Evolutionary conservation across 2,797 vertebrate genomes (phyloP).

Genomic region (Furcifer pardalis): DNA sequence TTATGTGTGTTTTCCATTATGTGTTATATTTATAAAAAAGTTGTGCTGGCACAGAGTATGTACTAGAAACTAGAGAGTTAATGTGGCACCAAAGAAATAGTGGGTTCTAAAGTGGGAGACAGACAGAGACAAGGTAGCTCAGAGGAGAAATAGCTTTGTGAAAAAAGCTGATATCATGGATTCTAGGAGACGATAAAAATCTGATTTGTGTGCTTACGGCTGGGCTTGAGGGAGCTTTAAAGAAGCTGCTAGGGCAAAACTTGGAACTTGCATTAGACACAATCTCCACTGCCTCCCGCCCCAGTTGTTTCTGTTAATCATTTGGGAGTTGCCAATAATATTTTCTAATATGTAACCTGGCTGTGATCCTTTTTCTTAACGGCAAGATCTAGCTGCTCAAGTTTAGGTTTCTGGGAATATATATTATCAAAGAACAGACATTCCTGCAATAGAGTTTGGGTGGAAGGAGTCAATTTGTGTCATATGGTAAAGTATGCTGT

Average conservation of each 20-base stretch:
- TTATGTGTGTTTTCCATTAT: neutral
- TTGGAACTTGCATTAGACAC: neutral
- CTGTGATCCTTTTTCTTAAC: neutral
- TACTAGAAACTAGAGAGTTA: conserved; percentile 12
- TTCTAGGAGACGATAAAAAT: conserved; percentile 20
- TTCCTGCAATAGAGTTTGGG: neutral
- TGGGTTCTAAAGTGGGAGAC: conserved; percentile 15
- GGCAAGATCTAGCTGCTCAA: neutral
- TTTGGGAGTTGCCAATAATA: conserved; percentile 3
- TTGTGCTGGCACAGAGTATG: neutral
- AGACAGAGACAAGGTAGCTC: conserved; percentile 15
- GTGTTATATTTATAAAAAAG: neutral
- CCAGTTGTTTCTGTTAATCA: neutral
- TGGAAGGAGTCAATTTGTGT: too few species aligned
- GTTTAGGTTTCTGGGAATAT: neutral
- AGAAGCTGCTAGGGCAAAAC: conserved; percentile 15
- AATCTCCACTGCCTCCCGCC: neutral
- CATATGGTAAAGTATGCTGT: too few species aligned
- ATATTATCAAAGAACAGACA: neutral
- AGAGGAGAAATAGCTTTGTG: conserved; percentile 19
- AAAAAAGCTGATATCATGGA: conserved; percentile 31
- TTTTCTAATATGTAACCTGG: neutral
- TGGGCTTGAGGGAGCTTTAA: conserved; percentile 11
- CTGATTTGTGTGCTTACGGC: conserved; percentile 19
- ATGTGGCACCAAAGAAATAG: conserved; percentile 4